Conservation (phyloP, 2,797 vertebrate species). For the Perdix hodgsoniae region DNA sequence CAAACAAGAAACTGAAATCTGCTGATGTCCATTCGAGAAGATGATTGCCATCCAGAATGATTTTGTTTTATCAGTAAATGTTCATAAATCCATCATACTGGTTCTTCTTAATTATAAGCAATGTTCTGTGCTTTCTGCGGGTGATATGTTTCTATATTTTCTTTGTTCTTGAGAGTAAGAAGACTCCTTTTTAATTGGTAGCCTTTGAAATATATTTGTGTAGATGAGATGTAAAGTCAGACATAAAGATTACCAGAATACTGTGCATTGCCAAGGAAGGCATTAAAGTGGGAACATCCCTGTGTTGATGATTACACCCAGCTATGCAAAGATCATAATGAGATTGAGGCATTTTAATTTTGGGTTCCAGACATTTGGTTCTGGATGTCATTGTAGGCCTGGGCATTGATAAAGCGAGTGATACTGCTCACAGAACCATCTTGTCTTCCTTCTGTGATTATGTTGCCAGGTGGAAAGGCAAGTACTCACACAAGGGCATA, state of each 20-base stretch:
- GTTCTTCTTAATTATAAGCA: background rate
- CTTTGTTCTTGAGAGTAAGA: background rate
- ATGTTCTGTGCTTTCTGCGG: background rate
- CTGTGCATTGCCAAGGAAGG: background rate
- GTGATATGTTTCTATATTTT: background rate
- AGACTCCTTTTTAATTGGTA: background rate
- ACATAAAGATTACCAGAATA: background rate
- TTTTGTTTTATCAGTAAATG: background rate
- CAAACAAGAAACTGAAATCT: background rate
- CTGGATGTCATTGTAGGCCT: background rate
- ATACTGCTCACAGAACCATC: background rate
- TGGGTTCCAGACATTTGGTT: background rate
- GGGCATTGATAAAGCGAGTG: background rate
- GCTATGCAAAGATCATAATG: background rate
- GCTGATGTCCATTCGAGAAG: background rate
- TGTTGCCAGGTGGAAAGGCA: rapidly evolving
- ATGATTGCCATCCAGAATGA: background rate
- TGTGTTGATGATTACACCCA: background rate
- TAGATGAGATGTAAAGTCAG: background rate
- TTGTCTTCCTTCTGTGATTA: background rate
- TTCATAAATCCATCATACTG: background rate
- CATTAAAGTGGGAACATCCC: background rate
- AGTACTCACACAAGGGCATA: background rate
- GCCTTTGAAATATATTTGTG: background rate
- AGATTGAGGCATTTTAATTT: background rate